Conservation (phyloP, 2,113 vertebrate genomes). For the Xenopus laevis region DNA sequence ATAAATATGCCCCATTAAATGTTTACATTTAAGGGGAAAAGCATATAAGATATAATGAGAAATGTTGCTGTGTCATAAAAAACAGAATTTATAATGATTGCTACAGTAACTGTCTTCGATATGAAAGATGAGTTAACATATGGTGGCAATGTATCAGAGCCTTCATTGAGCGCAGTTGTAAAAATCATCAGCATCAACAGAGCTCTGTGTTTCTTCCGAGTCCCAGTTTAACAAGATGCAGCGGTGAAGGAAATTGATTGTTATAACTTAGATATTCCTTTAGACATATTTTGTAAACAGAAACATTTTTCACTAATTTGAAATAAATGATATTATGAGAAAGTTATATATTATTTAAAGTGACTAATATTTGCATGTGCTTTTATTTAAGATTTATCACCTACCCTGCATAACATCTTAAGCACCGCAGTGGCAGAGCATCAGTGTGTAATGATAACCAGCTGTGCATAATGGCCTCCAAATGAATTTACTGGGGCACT, state of each 20-base stretch:
- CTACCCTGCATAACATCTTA: constrained; percentile 1
- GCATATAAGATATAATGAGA: not conserved
- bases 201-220: constrained; percentile 25
- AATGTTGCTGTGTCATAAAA: not conserved
- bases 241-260: not conserved
- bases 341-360: not conserved
- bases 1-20: too few species aligned
- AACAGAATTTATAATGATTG: constrained; percentile 27
- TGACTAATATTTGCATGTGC: constrained; percentile 22
- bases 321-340: not conserved
- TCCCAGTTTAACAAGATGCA: constrained; percentile 19
- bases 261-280: too few species aligned
- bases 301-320: not conserved
- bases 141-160: constrained; percentile 23
- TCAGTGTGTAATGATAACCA: constrained; percentile 10
- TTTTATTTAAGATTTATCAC: constrained; percentile 22
- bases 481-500: constrained; percentile 8
- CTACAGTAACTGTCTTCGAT: constrained; percentile 24
- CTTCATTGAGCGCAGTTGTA: constrained; percentile 35
- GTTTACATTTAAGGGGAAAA: not conserved
- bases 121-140: constrained; percentile 33
- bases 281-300: too few species aligned
- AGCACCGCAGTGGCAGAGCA: not conserved
- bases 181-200: constrained; percentile 35
- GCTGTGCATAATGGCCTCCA: constrained; percentile 8